Base-by-base conservation (phyloP, 2,888 invertebrate genomes). In the Melinaea menophilus region DNA sequence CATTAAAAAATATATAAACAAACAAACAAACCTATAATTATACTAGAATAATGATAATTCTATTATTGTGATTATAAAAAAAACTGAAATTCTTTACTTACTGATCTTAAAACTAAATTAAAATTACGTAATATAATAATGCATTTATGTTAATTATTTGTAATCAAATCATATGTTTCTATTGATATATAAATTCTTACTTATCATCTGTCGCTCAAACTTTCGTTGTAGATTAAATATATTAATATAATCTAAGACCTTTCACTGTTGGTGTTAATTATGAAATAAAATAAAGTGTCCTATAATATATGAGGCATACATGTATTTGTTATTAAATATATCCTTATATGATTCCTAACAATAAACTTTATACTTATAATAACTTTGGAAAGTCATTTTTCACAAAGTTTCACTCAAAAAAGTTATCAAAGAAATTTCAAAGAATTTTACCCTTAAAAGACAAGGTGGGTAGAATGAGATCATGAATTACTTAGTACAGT, bases 251-350 rank as follows among this genome's bases (percentile, higher is more conserved):
- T 41, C 9, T 41, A 41, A 41, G 41, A 41, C 7, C 51, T 70
- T 74, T 71, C 66, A 75, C 71, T 72, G 71, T 76, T 78, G 73
- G 75, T 75, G 76, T 75, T 77, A 74, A 76, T 79, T 77, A 61
- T 60, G 71, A 73, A 72, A 76, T 74, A 73, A 73, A 71, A 69
- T 75, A 73, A 72, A 76, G 67, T 46, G 31, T 31, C 58, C 79
- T 78, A 76, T 77, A 70, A 74, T 77, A 80, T 80, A 79, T 76
- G 75, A 72, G 72, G 73, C 80, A 80, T 76, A 77, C 77, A 79
- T 75, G 77, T 73, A 73, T 51, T 51, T 51, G 48, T 22, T 51
- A n/a, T 31, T 51, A 5, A 51, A 31, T 11, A 9, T 11, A 51
- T 5, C 51, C 31, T 48, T 31, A n/a, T 31, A 9, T n/a, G 22